Percentiles rank a stretch among this genome's conserved stretches.
Conservation (phyloP, 2,888 invertebrate species). For the Morinoia aosen region DNA sequence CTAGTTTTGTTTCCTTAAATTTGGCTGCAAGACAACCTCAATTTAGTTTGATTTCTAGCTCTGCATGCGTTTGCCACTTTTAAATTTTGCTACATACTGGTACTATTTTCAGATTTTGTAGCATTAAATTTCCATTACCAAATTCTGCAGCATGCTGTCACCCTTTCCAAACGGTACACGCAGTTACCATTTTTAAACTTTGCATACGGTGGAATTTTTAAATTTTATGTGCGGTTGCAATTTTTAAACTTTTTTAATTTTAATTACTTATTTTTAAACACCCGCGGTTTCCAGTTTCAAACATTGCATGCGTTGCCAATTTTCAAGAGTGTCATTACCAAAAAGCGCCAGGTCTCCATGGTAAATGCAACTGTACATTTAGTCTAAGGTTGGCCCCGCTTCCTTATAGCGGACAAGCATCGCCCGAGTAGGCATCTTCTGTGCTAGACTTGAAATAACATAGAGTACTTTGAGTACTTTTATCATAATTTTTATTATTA, state of each 20-base stretch:
- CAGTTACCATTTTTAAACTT: neutral
- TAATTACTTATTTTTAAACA: no score
- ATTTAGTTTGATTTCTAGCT: neutral
- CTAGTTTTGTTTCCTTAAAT: neutral
- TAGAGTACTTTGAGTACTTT: no score
- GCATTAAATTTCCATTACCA: no score
- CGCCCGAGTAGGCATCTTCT: no score
- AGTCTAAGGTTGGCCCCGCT: neutral
- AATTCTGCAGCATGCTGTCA: no score
- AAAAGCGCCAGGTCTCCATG: neutral
- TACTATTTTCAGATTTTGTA: no score
- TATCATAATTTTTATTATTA: no score
- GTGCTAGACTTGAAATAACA: no score
- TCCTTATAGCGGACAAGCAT: no score
- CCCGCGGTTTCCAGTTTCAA: no score
- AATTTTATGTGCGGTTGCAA: neutral
- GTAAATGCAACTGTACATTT: neutral
- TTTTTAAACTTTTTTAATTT: neutral
- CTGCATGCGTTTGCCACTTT: neutral
- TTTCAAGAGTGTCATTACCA: neutral
- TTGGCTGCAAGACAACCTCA: neutral
- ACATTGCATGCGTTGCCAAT: neutral
- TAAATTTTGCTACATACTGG: no score
- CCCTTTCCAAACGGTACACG: neutral
- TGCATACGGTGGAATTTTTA: no score